Base-by-base conservation (phyloP, 2,888 invertebrate genomes). In the Tupiocoris notatus region DNA sequence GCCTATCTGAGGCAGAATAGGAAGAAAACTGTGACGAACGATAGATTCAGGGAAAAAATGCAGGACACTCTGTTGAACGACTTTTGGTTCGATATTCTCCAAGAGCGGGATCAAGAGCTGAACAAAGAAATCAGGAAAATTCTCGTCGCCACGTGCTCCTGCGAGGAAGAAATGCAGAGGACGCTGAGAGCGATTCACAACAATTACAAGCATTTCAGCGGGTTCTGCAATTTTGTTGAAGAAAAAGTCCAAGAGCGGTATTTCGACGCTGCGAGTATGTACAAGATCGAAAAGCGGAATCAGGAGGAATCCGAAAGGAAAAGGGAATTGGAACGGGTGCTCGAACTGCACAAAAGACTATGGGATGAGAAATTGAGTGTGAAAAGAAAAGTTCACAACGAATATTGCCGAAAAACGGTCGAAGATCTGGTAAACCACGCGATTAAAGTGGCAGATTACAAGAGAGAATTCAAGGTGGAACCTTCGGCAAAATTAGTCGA, bases 1-100 rank as follows among this genome's bases (percentile, higher is more conserved):
- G 65, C 57, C 6, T 75, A 75, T 20, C 57, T 75, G 65, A 75
- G 65, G 21, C 64, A 75, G 18, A 75, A 66, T 57, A 7, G 75
- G 23, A 64, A 24, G 21, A 66, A 64, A 58, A 75, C 65, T 1
- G 17, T 16, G 17, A 23, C 62, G 2, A 76, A 61, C 23, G 25
- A 62, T 17, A 54, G 12, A 6, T 56, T 68, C 7, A 62, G 62
- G n/a, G 22, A 24, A 16, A 76, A 76, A 54, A 76, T 76, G 76
- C 54, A 76, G n/a, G 65, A 76, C 16, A 68, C 23, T 0, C 57
- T 76, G 0, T 2, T 76, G 6, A 25, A 63, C 57, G 76, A 76
- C 16, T 39, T 76, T 20, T 70, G 68, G 67, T n/a, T 23, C 2
- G 76, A 68, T 2, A 76, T 76, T 39, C 18, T 56, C 1, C 56